phyloP scores from a whole-genome alignment of 2,113 vertebrate species.

The Rhinopithecus roxellana region DNA sequence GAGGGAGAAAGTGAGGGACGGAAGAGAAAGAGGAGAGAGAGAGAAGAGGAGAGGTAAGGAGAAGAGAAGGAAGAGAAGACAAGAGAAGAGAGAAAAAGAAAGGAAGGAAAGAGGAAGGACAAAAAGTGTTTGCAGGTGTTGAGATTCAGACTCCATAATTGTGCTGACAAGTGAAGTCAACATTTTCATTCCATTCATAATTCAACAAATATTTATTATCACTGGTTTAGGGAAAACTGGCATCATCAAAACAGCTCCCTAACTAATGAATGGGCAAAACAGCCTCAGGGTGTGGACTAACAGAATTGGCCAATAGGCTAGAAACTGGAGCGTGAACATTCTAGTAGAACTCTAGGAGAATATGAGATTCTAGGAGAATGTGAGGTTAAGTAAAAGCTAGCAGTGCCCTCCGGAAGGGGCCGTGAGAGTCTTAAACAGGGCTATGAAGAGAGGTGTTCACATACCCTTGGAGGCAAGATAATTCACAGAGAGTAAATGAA shows the following conservation, averaged over 20 bases:
- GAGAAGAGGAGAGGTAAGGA: background rate
- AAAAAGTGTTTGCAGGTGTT: background rate
- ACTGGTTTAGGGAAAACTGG: background rate
- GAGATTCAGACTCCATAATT: background rate
- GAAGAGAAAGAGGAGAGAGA: background rate
- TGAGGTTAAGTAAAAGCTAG: background rate
- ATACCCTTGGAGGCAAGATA: background rate
- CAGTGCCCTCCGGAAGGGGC: background rate
- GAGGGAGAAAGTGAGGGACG: too few relatives aligned
- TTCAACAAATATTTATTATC: background rate
- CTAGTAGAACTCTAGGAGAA: background rate
- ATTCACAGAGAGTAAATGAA: background rate
- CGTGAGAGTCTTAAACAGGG: background rate
- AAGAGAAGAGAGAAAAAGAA: too few relatives aligned
- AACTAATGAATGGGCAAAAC: background rate
- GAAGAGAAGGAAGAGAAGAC: too few relatives aligned
- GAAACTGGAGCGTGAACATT: background rate
- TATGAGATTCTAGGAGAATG: background rate
- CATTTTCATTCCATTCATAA: background rate
- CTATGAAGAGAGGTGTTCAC: background rate
- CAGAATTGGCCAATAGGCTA: background rate
- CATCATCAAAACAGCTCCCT: background rate
- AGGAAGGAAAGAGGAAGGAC: background rate
- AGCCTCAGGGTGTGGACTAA: background rate
- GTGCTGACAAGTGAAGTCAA: background rate